Evolutionary conservation across 2,888 invertebrate species (phyloP), one percentile per base, ranked within the genome.

Genomic region (Mesorhabditis spiculigera): DNA sequence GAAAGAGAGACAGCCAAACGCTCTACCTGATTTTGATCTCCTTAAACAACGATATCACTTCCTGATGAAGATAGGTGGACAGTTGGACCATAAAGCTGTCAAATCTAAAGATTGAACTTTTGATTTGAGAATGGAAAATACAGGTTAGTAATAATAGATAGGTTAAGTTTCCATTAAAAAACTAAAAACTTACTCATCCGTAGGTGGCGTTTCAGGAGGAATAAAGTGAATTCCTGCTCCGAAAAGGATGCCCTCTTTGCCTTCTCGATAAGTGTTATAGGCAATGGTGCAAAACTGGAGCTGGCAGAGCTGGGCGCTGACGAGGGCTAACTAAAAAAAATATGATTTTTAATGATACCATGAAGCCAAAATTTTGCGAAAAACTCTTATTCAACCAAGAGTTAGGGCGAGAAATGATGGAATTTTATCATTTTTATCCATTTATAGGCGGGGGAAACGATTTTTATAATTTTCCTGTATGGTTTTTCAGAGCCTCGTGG

Each of bases 221-320:
- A 50, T 10, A 50, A 50, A 50, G n/a, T 50, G 58, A 50, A 50
- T 13, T 2, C 58, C 1, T 10, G 1, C 8, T 50, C 8, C 50
- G 13, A 50, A 50, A 50, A 50, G 58, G 58, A 50, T 10, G 10
- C 58, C 58, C 10, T 50, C 58, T 50, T 50, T 50, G 10, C 58
- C 58, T n/a, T 50, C 58, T 50, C n/a, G 8, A n/a, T 50, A 50
- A 10, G 58, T 50, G 58, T 50, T 50, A 50, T 50, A 50, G 58
- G n/a, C 58, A 10, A 50, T 1, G 8, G 58, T 50, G 58, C 58
- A 13, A 10, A 50, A 50, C 58, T 50, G 10, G n/a, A 50, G 8
- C n/a, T 50, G 58, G n/a, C 58, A 50, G n/a, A 50, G 58, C n/a
- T 50, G 58, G n/a, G 58, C 8, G 58, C 58, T 50, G 58, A 50